A percentile compares a stretch with the other conserved stretches of the same genome.
phyloP scores from a whole-genome alignment of 2,797 vertebrate genomes.

The Enteromius trimaculatus region DNA sequence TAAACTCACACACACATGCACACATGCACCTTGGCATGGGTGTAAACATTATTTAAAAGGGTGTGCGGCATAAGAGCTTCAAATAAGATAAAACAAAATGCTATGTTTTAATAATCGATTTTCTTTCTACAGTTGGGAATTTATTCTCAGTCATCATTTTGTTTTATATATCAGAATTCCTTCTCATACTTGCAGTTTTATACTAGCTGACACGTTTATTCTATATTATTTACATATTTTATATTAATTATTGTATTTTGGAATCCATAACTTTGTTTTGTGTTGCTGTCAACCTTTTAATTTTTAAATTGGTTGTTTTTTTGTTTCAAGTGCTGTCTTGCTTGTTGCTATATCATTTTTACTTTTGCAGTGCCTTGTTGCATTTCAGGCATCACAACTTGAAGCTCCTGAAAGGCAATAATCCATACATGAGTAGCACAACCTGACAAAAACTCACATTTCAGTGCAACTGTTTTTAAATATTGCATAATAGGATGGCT shows the following conservation, averaged over 20 bases:
- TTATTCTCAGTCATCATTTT: neutral
- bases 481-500: neutral
- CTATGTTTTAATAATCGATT: neutral
- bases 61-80: neutral
- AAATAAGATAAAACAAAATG: neutral
- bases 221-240: neutral
- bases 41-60: neutral
- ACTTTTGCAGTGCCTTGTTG: neutral
- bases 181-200: neutral
- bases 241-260: neutral
- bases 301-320: neutral
- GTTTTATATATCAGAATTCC: neutral
- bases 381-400: neutral
- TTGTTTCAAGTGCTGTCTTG: neutral
- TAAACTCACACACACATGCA: neutral
- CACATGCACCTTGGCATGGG: neutral
- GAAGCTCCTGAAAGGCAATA: neutral
- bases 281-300: neutral
- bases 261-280: neutral
- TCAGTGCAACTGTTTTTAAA: neutral
- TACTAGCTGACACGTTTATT: neutral
- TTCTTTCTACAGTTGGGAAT: neutral
- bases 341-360: neutral
- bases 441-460: neutral
- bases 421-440: neutral